Percentiles rank a stretch among this genome's conserved stretches.
phyloP scores from a whole-genome alignment of 1,140 invertebrate genomes.

The Calephelis nemesis region DNA sequence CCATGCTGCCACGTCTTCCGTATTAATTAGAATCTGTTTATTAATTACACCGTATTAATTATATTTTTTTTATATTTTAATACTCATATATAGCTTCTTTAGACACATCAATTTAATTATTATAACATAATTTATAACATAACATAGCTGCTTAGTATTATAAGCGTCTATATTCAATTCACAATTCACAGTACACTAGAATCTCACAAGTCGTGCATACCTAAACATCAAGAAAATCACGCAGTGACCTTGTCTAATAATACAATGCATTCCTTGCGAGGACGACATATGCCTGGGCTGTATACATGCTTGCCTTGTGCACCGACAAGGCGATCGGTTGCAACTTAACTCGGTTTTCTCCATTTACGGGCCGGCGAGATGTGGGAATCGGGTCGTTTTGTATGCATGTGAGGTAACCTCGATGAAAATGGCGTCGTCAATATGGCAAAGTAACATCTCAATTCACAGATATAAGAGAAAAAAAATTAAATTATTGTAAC shows the following conservation, averaged over 20 bases:
- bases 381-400: slow-evolving; percentile 25
- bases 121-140: too few species aligned
- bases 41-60: too few species aligned
- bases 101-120: too few species aligned
- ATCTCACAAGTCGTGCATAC: not conserved
- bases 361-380: slow-evolving; percentile 18
- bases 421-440: not conserved
- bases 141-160: too few species aligned
- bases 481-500: too few species aligned
- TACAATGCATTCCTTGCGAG: slow-evolving; percentile 18
- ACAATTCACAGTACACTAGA: not conserved
- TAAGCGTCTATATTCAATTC: too few species aligned
- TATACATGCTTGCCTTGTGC: slow-evolving; percentile 21
- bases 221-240: slow-evolving; percentile 18
- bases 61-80: too few species aligned
- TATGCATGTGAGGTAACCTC: slow-evolving; percentile 21
- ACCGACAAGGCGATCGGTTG: slow-evolving; percentile 17
- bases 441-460: not conserved
- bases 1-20: too few species aligned
- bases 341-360: slow-evolving; percentile 13
- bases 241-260: slow-evolving; percentile 2
- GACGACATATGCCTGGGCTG: slow-evolving; percentile 9
- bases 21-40: too few species aligned
- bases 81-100: too few species aligned
- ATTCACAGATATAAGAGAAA: not conserved